Evolutionary conservation across 2,797 vertebrate species (phyloP), one percentile per base, ranked within the genome.

Genomic region (Darevskia nairensis): DNA sequence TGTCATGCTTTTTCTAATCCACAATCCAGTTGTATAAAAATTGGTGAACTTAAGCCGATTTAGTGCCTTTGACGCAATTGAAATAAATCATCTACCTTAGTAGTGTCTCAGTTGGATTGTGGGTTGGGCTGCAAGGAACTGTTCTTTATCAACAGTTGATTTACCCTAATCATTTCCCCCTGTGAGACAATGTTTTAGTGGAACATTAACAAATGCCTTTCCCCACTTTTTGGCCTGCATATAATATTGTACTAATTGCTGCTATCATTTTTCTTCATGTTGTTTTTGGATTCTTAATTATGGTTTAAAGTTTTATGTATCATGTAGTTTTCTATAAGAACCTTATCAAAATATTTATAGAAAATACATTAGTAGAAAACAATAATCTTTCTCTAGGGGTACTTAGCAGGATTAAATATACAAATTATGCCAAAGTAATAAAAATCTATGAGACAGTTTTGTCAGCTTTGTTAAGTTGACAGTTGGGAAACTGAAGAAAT

Each of bases 281-380:
- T 92, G 80, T 86, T 93, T 89, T 80, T 59, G 41, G 86, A 92
- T 92, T 91, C 64, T 72, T 93, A 93, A 92, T 94, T 92, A 87
- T n/a, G 19, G 3, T 0, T 6, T 68, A 35, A 78, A 0, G 21
- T 25, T 86, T 92, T 39, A 79, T 44, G 79, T 81, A 93, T n/a
- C 21, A 83, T 66, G 64, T 91, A 32, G 68, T 77, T 89, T 69
- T 27, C 88, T 66, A 35, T 69, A 78, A 74, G 85, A 83, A 46
- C 87, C 23, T 39, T 8, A 7, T 6, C 25, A 77, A 86, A 88
- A 86, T 78, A 86, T 8, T 2, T 66, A 6, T n/a, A 46, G 29
- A 86, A 90, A 66, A 44, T n/a, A 86, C 89, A 75, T 23, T 85
- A 89, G 77, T 82, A 8, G 0, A 5, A 32, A 44, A 77, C 35